These are phyloP conservation scores for Bradypus variegatus DNA, from an alignment of 2,797 vertebrate species.

Conservation along the genomic window DNA sequence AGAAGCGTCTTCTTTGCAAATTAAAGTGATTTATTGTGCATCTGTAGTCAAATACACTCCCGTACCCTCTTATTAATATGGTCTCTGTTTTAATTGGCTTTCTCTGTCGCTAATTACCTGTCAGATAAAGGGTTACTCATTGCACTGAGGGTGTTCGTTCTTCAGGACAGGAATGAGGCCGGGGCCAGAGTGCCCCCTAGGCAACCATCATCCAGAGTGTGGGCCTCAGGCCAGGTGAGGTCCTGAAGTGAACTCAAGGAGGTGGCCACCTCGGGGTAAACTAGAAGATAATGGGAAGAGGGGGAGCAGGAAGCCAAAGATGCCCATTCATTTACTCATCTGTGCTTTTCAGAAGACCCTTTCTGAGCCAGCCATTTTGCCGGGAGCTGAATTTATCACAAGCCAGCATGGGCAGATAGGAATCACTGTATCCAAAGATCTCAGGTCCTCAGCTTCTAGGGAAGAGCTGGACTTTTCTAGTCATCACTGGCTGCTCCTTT, in stretches of 20 bases:
- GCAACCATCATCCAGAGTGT: not conserved
- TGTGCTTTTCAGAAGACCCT: not conserved
- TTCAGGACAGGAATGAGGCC: not conserved
- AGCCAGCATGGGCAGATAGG: not conserved
- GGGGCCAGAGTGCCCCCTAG: not conserved
- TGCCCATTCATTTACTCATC: not conserved
- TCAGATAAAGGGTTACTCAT: slow-evolving; percentile 53
- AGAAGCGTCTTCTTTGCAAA: slow-evolving; percentile 64
- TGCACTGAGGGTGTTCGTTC: not conserved
- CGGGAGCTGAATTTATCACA: not conserved
- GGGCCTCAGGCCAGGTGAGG: not conserved
- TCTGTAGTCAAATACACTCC: slow-evolving; percentile 60
- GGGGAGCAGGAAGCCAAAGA: not conserved
- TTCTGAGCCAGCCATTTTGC: not conserved
- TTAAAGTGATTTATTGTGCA: slow-evolving; percentile 65
- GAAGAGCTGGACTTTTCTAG: not conserved
- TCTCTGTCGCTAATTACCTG: slow-evolving; percentile 62
- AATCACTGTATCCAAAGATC: not conserved
- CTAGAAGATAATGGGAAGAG: not conserved
- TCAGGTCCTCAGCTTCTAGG: not conserved
- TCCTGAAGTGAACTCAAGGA: not conserved
- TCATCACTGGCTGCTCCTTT: not conserved
- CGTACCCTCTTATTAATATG: slow-evolving; percentile 52
- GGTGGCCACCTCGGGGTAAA: not conserved
- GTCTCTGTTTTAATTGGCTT: slow-evolving; percentile 63